These are phyloP conservation scores for Rousettus leschenaultii DNA, from an alignment of 2,113 vertebrate genomes.

Conservation along the genomic window DNA sequence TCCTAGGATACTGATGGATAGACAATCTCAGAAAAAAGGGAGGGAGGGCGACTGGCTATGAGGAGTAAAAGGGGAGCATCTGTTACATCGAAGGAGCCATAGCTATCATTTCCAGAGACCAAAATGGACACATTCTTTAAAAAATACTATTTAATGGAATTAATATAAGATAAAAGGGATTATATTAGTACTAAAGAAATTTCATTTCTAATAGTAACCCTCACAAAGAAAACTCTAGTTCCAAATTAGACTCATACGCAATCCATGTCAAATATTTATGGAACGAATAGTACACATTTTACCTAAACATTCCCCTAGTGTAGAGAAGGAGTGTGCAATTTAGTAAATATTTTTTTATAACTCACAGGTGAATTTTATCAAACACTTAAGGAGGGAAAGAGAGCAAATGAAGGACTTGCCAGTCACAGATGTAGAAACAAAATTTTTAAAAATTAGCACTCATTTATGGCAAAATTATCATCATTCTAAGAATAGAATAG, in stretches of 20 bases:
- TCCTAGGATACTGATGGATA: conserved; percentile 32
- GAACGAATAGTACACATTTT: not conserved
- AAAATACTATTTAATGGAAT: not conserved
- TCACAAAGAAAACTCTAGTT: not conserved
- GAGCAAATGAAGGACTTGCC: not conserved
- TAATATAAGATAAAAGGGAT: not conserved
- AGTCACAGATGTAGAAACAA: not conserved
- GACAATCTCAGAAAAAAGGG: not conserved
- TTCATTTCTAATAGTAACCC: not conserved
- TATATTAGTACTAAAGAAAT: not conserved
- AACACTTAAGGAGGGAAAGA: not conserved
- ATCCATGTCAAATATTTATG: not conserved
- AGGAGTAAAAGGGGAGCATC: not conserved
- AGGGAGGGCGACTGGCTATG: not conserved
- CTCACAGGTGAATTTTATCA: not conserved
- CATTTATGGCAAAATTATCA: not conserved
- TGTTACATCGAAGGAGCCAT: not conserved
- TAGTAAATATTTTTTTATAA: not conserved
- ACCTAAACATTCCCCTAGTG: not conserved
- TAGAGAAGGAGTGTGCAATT: not conserved
- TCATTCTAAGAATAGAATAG: not conserved
- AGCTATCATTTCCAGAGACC: not conserved
- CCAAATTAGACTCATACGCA: not conserved
- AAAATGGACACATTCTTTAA: not conserved
- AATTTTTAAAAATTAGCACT: not conserved